Base-by-base conservation (phyloP, 2,797 vertebrate species). In the Danio aesculapii region DNA sequence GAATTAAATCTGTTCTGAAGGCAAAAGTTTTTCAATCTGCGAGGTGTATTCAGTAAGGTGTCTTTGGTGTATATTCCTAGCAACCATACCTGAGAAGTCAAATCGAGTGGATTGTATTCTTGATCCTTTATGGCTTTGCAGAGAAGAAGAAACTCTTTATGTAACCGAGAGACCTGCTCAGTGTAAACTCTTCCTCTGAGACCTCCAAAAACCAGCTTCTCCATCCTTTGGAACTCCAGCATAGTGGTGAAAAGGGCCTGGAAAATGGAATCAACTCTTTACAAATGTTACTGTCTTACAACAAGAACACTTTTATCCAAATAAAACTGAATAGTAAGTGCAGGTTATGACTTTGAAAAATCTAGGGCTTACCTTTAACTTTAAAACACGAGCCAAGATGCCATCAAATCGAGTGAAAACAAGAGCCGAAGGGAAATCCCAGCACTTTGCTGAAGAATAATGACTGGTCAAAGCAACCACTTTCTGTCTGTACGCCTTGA, bases 381-480 rank as follows among this genome's bases (percentile, higher is more conserved):
- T 94, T 69, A 91, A 85, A 85, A 96, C 89, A 9, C 84, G 90
- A 82, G 91, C 86, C 72, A 94, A 89, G 87, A 96, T 96, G 72
- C 84, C 86, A 91, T 91, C 91, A 89, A 92, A 95, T 89, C 90
- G 93, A 83, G 87, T 87, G 89, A 97, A 96, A 74, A 95, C 89
- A 88, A 95, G 82, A 64, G 90, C 88, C 85, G 91, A 92, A 53
- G 91, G 94, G 86, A 98, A 98, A 93, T 97, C 93, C 94, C 94
- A 96, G 8, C 76, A 85, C 85, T 93, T 91, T 61, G 83, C 76
- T 83, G 92, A 79, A 43, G 86, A 81, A 52, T 55, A 82, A 71
- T 74, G 85, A 11, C 4, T 47, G 0, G 91, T 92, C 79, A 91
- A 92, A 76, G 58, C 89, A 79, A 87, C 81, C 84, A 96, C 82